A percentile compares a stretch with the other conserved stretches of the same genome.
Evolutionary conservation across 2,888 invertebrate species (phyloP).

Genomic region (Thera obeliscata): DNA sequence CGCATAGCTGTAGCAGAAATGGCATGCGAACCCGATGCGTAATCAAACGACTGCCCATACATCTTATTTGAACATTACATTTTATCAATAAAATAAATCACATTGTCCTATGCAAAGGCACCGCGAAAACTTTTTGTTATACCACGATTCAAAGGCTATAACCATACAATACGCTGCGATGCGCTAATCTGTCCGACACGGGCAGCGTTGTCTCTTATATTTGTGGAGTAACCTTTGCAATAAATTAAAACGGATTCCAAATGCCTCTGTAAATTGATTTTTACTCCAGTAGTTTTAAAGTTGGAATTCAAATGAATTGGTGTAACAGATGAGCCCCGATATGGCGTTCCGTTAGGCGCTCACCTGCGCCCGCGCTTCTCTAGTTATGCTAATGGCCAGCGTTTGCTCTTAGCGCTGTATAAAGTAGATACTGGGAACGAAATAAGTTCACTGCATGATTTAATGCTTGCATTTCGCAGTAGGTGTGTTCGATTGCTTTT

Average conservation of each 20-base stretch:
- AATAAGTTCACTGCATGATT: conserved; percentile 59
- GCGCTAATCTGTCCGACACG: conserved; percentile 72
- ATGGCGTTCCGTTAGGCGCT: conserved; percentile 77
- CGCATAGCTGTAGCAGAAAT: conserved; percentile 42
- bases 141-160: conserved; percentile 63
- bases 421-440: conserved; percentile 56
- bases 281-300: conserved; percentile 58
- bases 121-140: conserved; percentile 61
- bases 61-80: conserved; percentile 64
- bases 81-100: conserved; percentile 67
- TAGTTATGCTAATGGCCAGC: conserved; percentile 80
- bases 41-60: conserved; percentile 56
- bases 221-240: conserved; percentile 63
- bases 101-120: conserved; percentile 51
- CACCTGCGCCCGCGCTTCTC: conserved; percentile 81
- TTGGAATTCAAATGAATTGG: conserved; percentile 59
- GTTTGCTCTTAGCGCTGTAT: conserved; percentile 60
- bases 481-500: conserved; percentile 48
- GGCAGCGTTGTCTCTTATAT: conserved; percentile 67
- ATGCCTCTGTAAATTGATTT: conserved; percentile 51
- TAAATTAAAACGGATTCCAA: conserved; percentile 56
- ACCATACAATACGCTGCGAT: conserved; percentile 71
- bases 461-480: conserved; percentile 43
- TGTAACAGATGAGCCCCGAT: conserved; percentile 66
- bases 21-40: conserved; percentile 47